Evolutionary conservation across 2,888 invertebrate genomes (phyloP).

Genomic region (Nipponacmea schrenckii): DNA sequence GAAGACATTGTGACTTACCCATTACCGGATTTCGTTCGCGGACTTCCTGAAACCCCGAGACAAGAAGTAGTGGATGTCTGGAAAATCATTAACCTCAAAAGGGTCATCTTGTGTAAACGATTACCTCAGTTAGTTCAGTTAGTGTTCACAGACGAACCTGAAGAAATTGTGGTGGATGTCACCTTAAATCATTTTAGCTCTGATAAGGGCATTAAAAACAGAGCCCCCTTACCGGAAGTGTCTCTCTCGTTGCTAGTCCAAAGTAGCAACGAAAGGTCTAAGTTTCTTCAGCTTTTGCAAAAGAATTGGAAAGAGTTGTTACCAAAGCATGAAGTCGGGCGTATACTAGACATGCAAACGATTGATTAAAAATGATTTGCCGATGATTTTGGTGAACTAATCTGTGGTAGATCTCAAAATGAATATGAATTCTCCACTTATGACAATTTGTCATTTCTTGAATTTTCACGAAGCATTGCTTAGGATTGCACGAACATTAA

Average conservation of each 20-base stretch:
- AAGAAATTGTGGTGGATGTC: conserved; percentile 60
- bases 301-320: conserved; percentile 57
- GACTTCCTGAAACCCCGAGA: conserved; percentile 56
- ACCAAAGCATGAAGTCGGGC: conserved; percentile 30
- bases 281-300: conserved; percentile 53
- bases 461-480: too few species aligned
- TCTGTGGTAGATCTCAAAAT: too few species aligned
- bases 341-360: conserved; percentile 31
- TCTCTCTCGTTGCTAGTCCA: conserved; percentile 52
- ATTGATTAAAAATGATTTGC: too few species aligned
- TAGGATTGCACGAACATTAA: too few species aligned
- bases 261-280: conserved; percentile 53
- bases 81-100: conserved; percentile 54
- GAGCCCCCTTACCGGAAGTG: conserved; percentile 50
- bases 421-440: too few species aligned
- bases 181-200: conserved; percentile 57
- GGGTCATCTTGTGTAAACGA: conserved; percentile 42
- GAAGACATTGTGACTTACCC: conserved; percentile 65
- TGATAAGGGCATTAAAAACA: conserved; percentile 33
- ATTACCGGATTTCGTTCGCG: conserved; percentile 63
- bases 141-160: conserved; percentile 60
- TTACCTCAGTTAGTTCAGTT: conserved; percentile 50
- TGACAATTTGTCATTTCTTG: too few species aligned
- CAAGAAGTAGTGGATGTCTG: conserved; percentile 54
- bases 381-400: too few species aligned